Base-by-base conservation (phyloP, 2,888 invertebrate genomes). In the Pollenia angustigena region DNA sequence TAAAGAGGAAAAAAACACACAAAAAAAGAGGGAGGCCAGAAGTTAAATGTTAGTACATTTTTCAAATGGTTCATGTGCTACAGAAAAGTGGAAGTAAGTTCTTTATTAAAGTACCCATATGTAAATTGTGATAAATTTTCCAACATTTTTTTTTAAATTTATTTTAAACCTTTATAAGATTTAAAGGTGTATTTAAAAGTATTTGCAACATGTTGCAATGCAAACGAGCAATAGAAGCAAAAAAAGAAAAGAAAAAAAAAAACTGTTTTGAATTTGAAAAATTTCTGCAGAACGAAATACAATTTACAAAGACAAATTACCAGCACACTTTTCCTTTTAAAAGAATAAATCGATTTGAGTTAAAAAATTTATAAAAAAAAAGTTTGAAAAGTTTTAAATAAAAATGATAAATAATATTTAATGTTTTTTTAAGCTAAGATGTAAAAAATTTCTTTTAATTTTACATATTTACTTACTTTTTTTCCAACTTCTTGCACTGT, bases 51-150 rank as follows among this genome's bases (percentile, higher is more conserved):
- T 6, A n/a, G 68, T 32, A 32, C 4, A 32, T 32, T 50, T 32
- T 23, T 32, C 50, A 40, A 68, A 32, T 1, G 14, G 10, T 48
- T 18, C 9, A 32, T 12, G 32, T 9, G 18, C 18, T 64, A 18
- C 11, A 9, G n/a, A 16, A 9, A 48, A 40, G n/a, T 12, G 44
- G n/a, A 32, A 3, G 32, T 16, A 23, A 46, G 32, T 32, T 32
- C 1, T 50, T 11, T 52, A 18, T 8, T 9, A 50, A 75, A 18
- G 11, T 4, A 18, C 6, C 52, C 64, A 62, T 64, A 75, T 64
- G 62, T 12, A 64, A 62, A 75, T 74, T 74, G 40, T 74, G 40
- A 60, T 50, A 60, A 50, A 74, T 74, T 23, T 58, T 32, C 11
- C 3, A 56, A 56, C 44, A 14, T 56, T 46, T n/a, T 46, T 32